phyloP scores from a whole-genome alignment of 2,888 invertebrate genomes.

The Macrosiphum euphorbiae region DNA sequence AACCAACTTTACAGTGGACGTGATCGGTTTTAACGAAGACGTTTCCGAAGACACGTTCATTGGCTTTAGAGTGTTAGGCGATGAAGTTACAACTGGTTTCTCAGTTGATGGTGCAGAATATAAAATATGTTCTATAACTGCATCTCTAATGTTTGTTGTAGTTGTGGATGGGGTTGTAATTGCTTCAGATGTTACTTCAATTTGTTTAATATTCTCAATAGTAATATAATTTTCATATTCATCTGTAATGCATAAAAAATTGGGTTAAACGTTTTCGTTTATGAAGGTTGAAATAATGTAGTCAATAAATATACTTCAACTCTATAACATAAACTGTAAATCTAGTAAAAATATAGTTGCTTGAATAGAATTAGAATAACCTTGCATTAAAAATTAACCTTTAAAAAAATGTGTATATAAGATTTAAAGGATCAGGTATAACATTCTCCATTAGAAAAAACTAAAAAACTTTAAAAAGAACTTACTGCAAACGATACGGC shows the following conservation, averaged over 20 bases:
- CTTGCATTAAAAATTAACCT: not conserved
- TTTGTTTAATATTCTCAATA: conserved; percentile 63
- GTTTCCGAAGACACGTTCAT: conserved; percentile 18
- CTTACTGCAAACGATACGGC: conserved; percentile 74
- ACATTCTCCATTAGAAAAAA: not conserved
- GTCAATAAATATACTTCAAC: not conserved
- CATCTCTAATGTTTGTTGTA: conserved; percentile 45
- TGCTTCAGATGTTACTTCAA: conserved; percentile 66
- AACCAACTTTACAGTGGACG: conserved; percentile 36
- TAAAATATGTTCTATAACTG: conserved; percentile 39
- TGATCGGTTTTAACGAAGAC: conserved; percentile 32
- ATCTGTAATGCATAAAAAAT: not conserved
- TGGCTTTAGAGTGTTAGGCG: conserved; percentile 58
- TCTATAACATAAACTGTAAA: not conserved
- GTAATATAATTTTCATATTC: conserved; percentile 40
- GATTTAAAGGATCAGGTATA: not conserved
- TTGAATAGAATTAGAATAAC: not conserved
- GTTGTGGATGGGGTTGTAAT: conserved; percentile 64
- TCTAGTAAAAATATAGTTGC: not conserved
- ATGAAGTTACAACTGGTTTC: conserved; percentile 22
- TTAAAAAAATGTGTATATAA: not conserved
- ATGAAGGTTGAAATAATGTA: not conserved
- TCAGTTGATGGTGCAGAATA: conserved; percentile 12
- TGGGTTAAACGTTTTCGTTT: not conserved
- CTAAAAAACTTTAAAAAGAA: too few species aligned